Evolutionary conservation across 2,113 vertebrate species (phyloP), one percentile per base, ranked within the genome.

Genomic region (Alethe castanea): DNA sequence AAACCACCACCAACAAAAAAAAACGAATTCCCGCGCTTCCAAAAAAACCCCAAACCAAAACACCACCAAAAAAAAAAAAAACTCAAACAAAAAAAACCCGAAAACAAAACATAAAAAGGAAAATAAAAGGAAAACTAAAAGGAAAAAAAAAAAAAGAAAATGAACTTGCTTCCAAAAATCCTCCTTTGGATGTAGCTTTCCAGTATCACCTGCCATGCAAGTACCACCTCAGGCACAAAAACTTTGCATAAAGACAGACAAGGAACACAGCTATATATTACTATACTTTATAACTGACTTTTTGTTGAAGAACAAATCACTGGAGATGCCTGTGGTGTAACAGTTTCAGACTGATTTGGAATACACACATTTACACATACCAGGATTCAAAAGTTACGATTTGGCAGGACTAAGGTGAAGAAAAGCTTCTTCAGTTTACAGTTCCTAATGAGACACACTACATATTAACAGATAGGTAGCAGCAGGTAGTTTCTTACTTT

Each of bases 301-400:
- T 83, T 66, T 88, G 91, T 53, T 72, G 56, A 81, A 74, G 83
- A 91, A 87, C 69, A 76, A 84, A 80, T 93, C 45, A 94, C 67
- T 54, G 61, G 36, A 86, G 62, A 93, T 89, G 88, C 82, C 95
- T 89, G 96, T 86, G 85, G 90, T 87, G 83, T 92, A 97, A 98
- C 97, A 98, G 98, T 98, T 98, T 98, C 98, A 98, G 98, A 98
- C 98, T 98, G 98, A 98, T 98, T 98, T 97, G 96, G 96, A 98
- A 98, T 98, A 98, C 98, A 98, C 97, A 71, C 89, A 84, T 98
- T 98, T 98, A 98, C 97, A 98, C 92, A 83, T 95, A 98, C 88
- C 92, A 91, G 96, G 91, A 96, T 95, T 98, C 95, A 98, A 92
- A 96, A 88, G 83, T 98, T 97, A 98, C 94, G 92, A 95, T 97